Evolutionary conservation across 2,888 invertebrate species (phyloP), one percentile per base, ranked within the genome.

Genomic region (Lochmaea crataegi): DNA sequence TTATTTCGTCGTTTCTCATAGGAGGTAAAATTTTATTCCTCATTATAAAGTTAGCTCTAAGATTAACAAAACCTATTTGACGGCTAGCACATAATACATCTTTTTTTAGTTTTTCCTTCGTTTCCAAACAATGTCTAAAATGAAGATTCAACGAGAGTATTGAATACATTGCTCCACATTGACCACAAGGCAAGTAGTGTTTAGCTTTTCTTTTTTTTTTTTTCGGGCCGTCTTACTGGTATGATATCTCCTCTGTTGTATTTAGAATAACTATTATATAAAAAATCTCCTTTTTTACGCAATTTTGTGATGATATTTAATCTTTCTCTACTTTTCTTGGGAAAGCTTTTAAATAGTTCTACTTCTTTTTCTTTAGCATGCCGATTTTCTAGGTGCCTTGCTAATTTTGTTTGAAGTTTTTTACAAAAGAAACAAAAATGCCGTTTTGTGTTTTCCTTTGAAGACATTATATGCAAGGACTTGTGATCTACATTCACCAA

Each of bases 331-430:
- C 45, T 45, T 45, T 45, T 45, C 14, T 38, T 38, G 32, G 32
- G 32, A 7, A 38, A 38, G 7, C 32, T 38, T 38, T 38, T 38
- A 7, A 38, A 38, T 38, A 38, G 32, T 38, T 38, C 9, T 38
- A 38, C 32, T 38, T 38, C 32, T 38, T 38, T 38, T 38, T 38
- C 45, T 45, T 45, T 12, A 45, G 11, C 45, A 12, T 45, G 45
- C 45, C 45, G 45, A 45, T 45, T 45, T 45, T 45, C 14, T 45
- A 45, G 45, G 12, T 45, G 45, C 45, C 45, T 45, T 5, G 45
- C 45, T 45, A 45, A 45, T 45, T 45, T 45, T 45, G 45, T 45
- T 45, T 45, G 45, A 45, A 45, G 45, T 45, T 45, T 45, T 45
- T 45, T 45, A 45, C 45, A 14, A 45, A 45, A 45, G 12, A 45